Conservation (phyloP, 2,113 vertebrate genomes). For the Nyctibius bracteatus region DNA sequence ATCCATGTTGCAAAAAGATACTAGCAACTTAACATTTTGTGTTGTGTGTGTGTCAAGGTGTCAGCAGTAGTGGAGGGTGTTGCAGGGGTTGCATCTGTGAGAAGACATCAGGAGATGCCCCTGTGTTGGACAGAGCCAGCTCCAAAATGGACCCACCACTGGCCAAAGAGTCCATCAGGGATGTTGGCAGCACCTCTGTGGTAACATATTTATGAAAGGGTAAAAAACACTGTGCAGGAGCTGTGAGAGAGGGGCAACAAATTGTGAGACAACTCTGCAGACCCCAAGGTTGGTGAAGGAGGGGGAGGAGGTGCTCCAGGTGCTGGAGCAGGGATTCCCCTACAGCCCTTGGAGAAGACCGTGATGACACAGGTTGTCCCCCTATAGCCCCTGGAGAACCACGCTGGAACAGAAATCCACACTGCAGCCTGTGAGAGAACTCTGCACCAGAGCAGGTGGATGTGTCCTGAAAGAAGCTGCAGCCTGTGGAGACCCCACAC, state of each 20-base stretch:
- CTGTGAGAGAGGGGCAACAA: background rate
- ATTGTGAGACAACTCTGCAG: background rate
- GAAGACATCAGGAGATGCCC: background rate
- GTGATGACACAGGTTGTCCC: background rate
- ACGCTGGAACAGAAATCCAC: background rate
- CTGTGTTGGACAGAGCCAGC: accelerated
- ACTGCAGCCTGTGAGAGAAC: background rate
- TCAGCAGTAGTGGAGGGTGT: accelerated
- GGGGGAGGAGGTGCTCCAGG: background rate
- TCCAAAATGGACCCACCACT: background rate
- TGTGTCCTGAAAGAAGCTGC: background rate
- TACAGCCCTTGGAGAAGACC: background rate
- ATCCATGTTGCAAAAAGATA: background rate
- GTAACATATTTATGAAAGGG: background rate
- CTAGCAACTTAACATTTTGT: background rate
- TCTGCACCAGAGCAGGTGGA: accelerated
- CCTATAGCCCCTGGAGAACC: background rate
- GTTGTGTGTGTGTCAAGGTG: background rate
- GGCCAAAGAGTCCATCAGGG: background rate
- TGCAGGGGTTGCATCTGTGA: background rate
- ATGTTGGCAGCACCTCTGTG: background rate
- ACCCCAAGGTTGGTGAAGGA: background rate
- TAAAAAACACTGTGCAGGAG: background rate
- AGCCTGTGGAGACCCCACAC: background rate
- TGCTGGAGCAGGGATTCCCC: background rate